These are phyloP conservation scores for Camelus bactrianus DNA, from an alignment of 2,113 vertebrate species.

Conservation along the genomic window DNA sequence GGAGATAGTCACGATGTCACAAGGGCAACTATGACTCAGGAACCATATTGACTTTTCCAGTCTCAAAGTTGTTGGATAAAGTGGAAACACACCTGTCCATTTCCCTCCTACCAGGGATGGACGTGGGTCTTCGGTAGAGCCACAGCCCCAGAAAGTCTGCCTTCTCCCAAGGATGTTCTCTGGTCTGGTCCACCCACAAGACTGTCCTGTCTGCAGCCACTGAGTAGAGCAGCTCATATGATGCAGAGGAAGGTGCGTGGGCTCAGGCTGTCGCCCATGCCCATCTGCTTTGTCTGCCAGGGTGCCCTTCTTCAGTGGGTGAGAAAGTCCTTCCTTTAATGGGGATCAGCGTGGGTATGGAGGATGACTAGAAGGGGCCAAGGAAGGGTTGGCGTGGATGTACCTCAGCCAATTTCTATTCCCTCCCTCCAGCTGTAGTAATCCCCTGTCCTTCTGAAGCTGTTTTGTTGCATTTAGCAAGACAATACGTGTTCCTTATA, in stretches of 20 bases:
- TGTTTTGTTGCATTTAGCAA: neutral
- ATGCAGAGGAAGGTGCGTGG: neutral
- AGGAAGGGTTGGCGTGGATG: neutral
- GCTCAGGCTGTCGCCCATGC: neutral
- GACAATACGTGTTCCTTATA: neutral
- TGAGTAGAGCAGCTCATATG: fast-evolving
- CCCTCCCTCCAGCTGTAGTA: neutral
- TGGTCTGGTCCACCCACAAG: neutral
- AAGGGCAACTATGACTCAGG: constrained; percentile 60
- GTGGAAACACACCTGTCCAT: neutral
- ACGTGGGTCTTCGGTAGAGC: neutral
- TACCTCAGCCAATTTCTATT: neutral
- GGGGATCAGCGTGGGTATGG: neutral
- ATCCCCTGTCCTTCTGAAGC: neutral
- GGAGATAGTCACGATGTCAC: constrained; percentile 58
- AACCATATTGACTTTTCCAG: neutral
- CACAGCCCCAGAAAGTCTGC: neutral
- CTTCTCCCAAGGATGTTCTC: neutral
- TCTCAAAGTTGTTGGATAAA: neutral
- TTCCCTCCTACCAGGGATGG: neutral
- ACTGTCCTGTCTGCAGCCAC: neutral
- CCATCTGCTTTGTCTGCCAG: neutral
- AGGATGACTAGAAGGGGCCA: neutral
- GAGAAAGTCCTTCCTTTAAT: neutral
- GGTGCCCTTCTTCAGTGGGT: neutral